phyloP scores from a whole-genome alignment of 2,797 vertebrate species.

The Eurystomus glaucurus region DNA sequence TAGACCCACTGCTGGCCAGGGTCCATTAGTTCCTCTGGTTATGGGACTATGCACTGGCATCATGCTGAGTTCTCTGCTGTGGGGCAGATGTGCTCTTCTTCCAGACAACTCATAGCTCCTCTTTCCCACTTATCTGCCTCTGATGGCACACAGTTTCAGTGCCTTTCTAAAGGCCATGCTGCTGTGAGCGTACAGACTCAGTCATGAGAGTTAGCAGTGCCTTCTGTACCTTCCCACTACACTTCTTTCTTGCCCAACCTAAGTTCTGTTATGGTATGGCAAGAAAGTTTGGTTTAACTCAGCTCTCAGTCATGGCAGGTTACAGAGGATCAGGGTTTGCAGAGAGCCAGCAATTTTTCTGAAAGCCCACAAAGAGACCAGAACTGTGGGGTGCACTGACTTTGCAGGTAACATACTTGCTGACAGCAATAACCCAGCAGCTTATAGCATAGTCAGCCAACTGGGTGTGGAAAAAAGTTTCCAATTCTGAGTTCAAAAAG shows the following conservation, averaged over 20 bases:
- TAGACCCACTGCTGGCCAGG: neutral
- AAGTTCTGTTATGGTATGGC: neutral
- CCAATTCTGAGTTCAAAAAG: neutral
- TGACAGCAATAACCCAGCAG: neutral
- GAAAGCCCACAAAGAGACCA: neutral
- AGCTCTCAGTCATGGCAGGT: neutral
- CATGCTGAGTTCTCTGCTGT: neutral
- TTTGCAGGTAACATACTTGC: neutral
- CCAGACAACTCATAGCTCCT: neutral
- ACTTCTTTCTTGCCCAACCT: neutral
- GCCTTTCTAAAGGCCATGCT: neutral
- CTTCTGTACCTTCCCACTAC: neutral
- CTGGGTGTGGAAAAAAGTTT: neutral
- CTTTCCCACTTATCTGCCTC: neutral
- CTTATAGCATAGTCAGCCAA: neutral
- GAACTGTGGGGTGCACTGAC: neutral
- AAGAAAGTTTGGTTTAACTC: neutral
- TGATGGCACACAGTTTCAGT: neutral
- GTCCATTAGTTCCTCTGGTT: neutral
- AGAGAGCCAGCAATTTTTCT: neutral
- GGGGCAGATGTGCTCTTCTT: neutral
- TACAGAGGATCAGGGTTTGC: neutral
- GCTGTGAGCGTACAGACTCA: neutral
- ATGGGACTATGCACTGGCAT: neutral
- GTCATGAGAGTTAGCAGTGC: rapidly evolving